Percentiles rank a stretch among this genome's conserved stretches.
Evolutionary conservation across 1,140 invertebrate genomes (phyloP).

Genomic region (silkworm (Bombyx mori)): DNA sequence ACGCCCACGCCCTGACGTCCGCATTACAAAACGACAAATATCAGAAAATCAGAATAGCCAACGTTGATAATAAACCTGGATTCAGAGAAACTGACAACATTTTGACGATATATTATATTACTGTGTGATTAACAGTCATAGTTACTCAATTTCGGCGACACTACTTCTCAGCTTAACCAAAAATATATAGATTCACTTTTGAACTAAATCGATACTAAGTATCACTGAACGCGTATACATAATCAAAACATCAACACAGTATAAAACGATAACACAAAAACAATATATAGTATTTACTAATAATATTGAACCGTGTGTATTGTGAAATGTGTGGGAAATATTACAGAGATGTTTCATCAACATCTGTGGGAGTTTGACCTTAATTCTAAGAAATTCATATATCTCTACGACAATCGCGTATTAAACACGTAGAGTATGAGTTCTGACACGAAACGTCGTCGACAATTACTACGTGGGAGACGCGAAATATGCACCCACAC

Average conservation of each 20-base stretch:
- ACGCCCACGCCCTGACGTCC: conserved; percentile 31
- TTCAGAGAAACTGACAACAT: conserved; percentile 4
- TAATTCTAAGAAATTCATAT: no score
- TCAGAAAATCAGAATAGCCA: conserved; percentile 9
- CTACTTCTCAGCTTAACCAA: no score
- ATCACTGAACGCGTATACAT: background rate
- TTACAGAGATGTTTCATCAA: no score
- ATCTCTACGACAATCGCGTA: background rate
- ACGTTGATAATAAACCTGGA: conserved; percentile 20
- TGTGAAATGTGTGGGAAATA: no score
- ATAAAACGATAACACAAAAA: background rate
- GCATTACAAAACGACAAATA: conserved; percentile 21
- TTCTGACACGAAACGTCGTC: background rate
- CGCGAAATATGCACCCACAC: conserved; percentile 12
- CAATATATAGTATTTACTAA: background rate
- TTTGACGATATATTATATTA: no score
- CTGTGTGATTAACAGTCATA: no score
- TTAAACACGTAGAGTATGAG: background rate
- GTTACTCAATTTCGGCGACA: no score
- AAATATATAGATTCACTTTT: no score
- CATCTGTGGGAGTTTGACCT: no score
- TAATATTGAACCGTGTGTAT: no score
- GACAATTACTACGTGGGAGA: conserved; percentile 4
- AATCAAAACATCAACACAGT: background rate
- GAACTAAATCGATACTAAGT: no score